A percentile compares a stretch with the other conserved stretches of the same genome.
phyloP scores from a whole-genome alignment of 2,888 invertebrate genomes.

The Rotaria magnacalcarata region DNA sequence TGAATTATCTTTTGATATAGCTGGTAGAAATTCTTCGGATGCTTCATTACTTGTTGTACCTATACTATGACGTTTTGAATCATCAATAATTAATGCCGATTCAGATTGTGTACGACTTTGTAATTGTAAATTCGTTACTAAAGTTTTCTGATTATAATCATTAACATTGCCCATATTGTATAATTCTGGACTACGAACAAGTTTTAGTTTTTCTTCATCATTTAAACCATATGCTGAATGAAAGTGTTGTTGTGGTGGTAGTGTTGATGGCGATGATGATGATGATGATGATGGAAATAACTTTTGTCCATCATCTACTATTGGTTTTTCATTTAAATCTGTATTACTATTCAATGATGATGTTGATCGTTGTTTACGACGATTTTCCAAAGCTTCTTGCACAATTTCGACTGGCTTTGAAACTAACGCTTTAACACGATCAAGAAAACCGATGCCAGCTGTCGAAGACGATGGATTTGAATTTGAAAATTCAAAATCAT shows the following conservation, averaged over 20 bases:
- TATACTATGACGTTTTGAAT: neutral
- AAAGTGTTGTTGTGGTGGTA: neutral
- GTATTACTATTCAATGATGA: slow-evolving; percentile 11
- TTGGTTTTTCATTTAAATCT: neutral
- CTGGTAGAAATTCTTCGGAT: neutral
- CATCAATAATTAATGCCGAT: neutral
- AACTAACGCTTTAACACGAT: slow-evolving; percentile 35
- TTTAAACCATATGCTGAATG: slow-evolving; percentile 3
- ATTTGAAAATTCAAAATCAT: neutral
- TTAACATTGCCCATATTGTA: neutral
- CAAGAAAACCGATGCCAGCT: neutral
- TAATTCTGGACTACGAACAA: slow-evolving; percentile 28
- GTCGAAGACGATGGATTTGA: neutral
- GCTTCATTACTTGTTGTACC: neutral
- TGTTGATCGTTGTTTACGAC: neutral
- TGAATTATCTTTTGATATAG: slow-evolving; percentile 30
- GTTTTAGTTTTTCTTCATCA: neutral
- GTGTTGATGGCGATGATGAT: no score
- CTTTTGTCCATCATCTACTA: no score
- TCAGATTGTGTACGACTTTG: slow-evolving; percentile 27
- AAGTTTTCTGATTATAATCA: no score
- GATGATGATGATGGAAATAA: no score
- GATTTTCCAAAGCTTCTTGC: slow-evolving; percentile 11
- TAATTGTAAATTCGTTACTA: neutral
- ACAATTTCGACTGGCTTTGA: slow-evolving; percentile 5